phyloP scores from a whole-genome alignment of 2,888 invertebrate species.

The Drosophila picticornis region DNA sequence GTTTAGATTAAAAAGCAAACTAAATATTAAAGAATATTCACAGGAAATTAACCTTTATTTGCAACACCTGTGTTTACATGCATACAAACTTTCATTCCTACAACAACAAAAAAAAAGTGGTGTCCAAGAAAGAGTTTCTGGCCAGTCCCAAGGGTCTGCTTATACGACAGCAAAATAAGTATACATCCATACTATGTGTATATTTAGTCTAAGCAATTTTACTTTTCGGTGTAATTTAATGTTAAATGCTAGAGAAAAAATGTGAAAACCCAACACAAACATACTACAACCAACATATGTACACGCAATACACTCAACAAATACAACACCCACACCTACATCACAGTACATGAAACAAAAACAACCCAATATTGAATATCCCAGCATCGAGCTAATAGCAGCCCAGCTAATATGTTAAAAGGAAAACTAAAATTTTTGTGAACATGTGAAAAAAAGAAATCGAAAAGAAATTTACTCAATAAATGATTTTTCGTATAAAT shows the following conservation, averaged over 20 bases:
- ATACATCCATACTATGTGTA: slow-evolving; percentile 11
- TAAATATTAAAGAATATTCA: slow-evolving; percentile 35
- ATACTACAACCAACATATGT: slow-evolving; percentile 27
- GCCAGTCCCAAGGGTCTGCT: slow-evolving; percentile 21
- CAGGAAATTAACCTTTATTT: slow-evolving; percentile 44
- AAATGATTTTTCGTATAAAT: slow-evolving; percentile 77
- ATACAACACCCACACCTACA: slow-evolving; percentile 38
- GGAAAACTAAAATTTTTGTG: slow-evolving; percentile 41
- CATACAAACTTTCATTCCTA: slow-evolving; percentile 7
- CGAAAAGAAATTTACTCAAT: slow-evolving; percentile 76
- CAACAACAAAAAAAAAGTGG: slow-evolving; percentile 2
- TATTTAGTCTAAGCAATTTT: slow-evolving; percentile 40
- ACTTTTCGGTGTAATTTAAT: slow-evolving; percentile 74
- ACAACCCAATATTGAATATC: slow-evolving; percentile 30
- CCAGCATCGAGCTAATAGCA: slow-evolving; percentile 34
- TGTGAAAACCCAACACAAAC: slow-evolving; percentile 37
- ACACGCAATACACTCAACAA: slow-evolving; percentile 22
- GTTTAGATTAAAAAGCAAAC: slow-evolving; percentile 59
- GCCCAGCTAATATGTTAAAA: slow-evolving; percentile 44
- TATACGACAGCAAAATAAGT: slow-evolving; percentile 14
- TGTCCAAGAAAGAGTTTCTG: slow-evolving; percentile 22
- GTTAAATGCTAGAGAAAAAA: slow-evolving; percentile 62
- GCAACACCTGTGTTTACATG: slow-evolving; percentile 32
- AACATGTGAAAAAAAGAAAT: slow-evolving; percentile 57
- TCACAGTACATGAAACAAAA: slow-evolving; percentile 16